A percentile compares a stretch with the other conserved stretches of the same genome.
phyloP scores from a whole-genome alignment of 2,888 invertebrate genomes.

The Metellina segmentata region DNA sequence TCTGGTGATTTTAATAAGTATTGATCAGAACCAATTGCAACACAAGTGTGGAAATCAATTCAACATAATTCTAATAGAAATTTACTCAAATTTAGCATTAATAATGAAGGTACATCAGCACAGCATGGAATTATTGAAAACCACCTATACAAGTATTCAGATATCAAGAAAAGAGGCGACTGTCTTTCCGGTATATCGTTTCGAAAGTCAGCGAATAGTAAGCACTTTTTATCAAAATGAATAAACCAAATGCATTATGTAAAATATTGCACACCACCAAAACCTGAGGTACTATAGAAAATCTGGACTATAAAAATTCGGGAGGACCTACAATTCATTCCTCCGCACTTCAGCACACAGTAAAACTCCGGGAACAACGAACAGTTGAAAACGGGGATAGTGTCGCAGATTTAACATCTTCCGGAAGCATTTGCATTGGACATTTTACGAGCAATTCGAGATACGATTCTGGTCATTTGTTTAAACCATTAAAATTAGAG shows the following conservation, averaged over 20 bases:
- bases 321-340: conserved; percentile 5
- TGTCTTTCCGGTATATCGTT: not conserved
- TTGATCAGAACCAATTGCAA: too few species aligned
- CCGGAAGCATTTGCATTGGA: too few species aligned
- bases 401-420: not conserved
- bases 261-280: conserved; percentile 49
- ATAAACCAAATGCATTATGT: conserved; percentile 9
- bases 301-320: conserved; percentile 51
- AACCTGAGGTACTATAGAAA: conserved; percentile 63
- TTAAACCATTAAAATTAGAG: too few species aligned
- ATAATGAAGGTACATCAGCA: not conserved
- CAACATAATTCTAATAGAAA: too few species aligned
- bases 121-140: not conserved
- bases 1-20: too few species aligned
- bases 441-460: too few species aligned
- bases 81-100: not conserved
- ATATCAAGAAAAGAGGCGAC: not conserved
- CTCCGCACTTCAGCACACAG: conserved; percentile 39
- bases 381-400: conserved; percentile 1
- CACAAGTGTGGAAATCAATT: too few species aligned
- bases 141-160: not conserved
- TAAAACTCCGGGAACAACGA: conserved; percentile 1
- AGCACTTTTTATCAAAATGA: conserved; percentile 8
- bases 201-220: not conserved
- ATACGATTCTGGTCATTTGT: too few species aligned